Conservation (phyloP, 1,140 invertebrate species). For the Ptiloglossa arizonensis region DNA sequence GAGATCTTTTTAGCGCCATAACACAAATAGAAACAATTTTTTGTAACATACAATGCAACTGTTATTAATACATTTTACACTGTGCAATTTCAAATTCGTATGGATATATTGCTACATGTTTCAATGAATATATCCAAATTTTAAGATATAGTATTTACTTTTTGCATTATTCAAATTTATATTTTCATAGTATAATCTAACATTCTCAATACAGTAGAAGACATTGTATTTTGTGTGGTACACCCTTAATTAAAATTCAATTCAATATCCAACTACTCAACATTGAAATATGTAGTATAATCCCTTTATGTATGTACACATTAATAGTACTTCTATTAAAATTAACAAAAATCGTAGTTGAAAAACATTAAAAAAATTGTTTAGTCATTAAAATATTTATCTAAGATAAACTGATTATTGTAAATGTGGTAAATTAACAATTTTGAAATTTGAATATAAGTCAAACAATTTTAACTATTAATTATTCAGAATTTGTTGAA, state of each 20-base stretch:
- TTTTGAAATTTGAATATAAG: not conserved
- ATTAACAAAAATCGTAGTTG: not conserved
- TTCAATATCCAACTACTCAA: not conserved
- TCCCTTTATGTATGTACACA: conserved; percentile 12
- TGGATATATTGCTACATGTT: conserved; percentile 8
- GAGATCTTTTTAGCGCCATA: not conserved
- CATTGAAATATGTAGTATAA: conserved; percentile 1
- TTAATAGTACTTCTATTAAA: not conserved
- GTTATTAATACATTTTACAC: conserved; percentile 24
- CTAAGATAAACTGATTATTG: not conserved
- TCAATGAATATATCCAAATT: conserved; percentile 11
- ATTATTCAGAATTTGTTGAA: not conserved
- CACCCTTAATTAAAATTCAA: not conserved
- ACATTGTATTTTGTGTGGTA: conserved; percentile 7
- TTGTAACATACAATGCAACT: not conserved
- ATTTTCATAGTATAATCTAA: conserved; percentile 6
- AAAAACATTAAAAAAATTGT: not conserved
- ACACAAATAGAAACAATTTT: conserved; percentile 13
- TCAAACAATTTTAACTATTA: not conserved
- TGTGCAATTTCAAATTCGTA: conserved; percentile 12
- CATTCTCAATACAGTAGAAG: not conserved
- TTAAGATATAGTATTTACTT: conserved; percentile 2
- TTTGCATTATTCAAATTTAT: not conserved
- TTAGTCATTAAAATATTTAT: not conserved
- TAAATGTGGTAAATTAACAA: not conserved